Evolutionary conservation across 2,888 invertebrate species (phyloP), one percentile per base, ranked within the genome.

Genomic region (Caenorhabditis doughertyi): DNA sequence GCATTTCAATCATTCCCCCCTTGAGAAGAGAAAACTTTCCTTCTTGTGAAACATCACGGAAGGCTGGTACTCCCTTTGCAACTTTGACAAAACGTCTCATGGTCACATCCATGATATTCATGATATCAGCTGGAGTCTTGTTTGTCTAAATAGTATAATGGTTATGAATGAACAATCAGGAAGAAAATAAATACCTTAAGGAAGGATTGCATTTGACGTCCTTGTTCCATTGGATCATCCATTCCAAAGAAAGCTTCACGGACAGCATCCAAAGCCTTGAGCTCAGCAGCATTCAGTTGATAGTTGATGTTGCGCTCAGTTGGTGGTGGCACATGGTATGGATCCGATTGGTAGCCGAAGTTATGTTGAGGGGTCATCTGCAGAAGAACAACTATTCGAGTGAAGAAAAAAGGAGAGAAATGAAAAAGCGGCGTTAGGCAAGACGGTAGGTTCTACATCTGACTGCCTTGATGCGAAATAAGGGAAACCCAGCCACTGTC

Each of bases 81-180:
- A 89, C 89, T 56, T 90, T 89, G 42, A 91, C 91, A 21, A 91
- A 82, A 35, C 91, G 86, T 47, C 90, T 84, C 89, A 90, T 91
- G 11, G 89, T 87, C n/a, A 89, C 84, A 77, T 90, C 90, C 89
- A 90, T 90, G 64, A 90, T 89, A 72, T 90, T 90, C 87, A 90
- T 85, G 58, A 90, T 89, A 67, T 90, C 90, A 32, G 85, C 85
- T 47, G 90, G 89, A 21, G 83, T 80, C 62, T 87, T 87, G 64
- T 90, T 86, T 8, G 73, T 18, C 76, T 76, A 42, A 56, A 74
- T 9, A n/a, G n/a, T n/a, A n/a, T 35, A 62, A 55, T 27, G 68
- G 3, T 23, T 2, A 18, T 44, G 25, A 55, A 29, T 25, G 13
- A 25, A 25, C 9, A 16, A 1, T 55, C 3, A 16, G 23, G 5